A percentile compares a stretch with the other conserved stretches of the same genome.
These are phyloP conservation scores for Sycophaga agraensis DNA, from an alignment of 1,140 invertebrate species.

Conservation along the genomic window DNA sequence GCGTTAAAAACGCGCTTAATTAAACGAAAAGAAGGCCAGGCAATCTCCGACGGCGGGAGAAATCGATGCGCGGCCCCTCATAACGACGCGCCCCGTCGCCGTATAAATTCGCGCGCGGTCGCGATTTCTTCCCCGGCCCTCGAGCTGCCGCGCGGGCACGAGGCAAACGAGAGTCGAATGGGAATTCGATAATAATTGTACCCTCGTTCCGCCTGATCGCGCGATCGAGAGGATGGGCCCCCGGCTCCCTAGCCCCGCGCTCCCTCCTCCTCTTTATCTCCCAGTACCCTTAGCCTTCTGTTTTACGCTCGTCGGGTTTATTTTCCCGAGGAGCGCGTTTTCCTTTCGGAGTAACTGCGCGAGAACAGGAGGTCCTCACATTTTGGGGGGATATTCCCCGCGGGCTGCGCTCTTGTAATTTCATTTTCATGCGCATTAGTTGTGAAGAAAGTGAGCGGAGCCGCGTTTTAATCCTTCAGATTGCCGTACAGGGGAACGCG, in stretches of 20 bases:
- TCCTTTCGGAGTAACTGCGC: not conserved
- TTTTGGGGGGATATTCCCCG: too few relatives aligned
- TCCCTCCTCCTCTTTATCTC: not conserved
- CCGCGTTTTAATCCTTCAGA: too few relatives aligned
- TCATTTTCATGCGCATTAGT: too few relatives aligned
- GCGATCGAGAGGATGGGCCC: constrained; percentile 8
- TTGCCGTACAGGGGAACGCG: too few relatives aligned
- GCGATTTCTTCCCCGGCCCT: not conserved
- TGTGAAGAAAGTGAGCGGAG: too few relatives aligned
- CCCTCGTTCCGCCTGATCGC: constrained; percentile 18
- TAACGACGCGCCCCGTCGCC: too few relatives aligned
- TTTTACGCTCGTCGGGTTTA: not conserved
- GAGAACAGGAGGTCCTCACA: too few relatives aligned
- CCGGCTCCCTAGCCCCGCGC: not conserved
- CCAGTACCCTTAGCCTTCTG: not conserved
- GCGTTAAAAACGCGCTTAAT: not conserved
- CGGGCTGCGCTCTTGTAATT: too few relatives aligned
- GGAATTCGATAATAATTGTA: constrained; percentile 48
- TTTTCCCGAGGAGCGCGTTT: not conserved
- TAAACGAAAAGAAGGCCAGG: constrained; percentile 6
- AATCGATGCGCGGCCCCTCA: not conserved
- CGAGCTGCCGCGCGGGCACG: not conserved
- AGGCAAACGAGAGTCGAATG: constrained; percentile 45
- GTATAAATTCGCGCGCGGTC: constrained; percentile 2
- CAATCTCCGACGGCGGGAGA: not conserved